Percentiles rank a stretch among this genome's conserved stretches.
phyloP scores from a whole-genome alignment of 2,113 vertebrate genomes.

The Limnothrissa miodon region DNA sequence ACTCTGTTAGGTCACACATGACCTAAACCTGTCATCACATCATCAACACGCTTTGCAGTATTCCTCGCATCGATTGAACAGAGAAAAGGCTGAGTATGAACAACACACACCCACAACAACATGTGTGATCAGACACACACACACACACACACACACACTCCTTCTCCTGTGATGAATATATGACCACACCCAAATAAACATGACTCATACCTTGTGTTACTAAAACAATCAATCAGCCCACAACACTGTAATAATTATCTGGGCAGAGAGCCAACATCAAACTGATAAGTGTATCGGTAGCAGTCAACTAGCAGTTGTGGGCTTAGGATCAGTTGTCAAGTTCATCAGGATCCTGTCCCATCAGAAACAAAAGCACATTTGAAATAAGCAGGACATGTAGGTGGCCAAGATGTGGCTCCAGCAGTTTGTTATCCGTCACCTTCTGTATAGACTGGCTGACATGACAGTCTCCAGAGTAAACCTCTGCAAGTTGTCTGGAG shows the following conservation, averaged over 20 bases:
- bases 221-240: not conserved
- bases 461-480: not conserved
- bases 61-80: not conserved
- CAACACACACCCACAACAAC: not conserved
- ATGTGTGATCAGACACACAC: not conserved
- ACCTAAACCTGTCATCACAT: conserved; percentile 13
- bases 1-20: not conserved
- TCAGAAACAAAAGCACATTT: not conserved
- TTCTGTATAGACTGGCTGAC: not conserved
- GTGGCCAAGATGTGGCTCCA: not conserved
- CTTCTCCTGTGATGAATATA: not conserved
- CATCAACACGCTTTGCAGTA: not conserved
- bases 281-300: not conserved
- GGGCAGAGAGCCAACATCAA: not conserved
- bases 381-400: not conserved
- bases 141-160: not conserved
- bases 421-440: not conserved
- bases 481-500: not conserved
- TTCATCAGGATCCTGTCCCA: not conserved
- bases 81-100: not conserved
- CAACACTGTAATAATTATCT: not conserved
- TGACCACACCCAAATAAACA: not conserved
- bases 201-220: not conserved
- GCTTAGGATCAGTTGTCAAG: not conserved
- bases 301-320: not conserved